These are phyloP conservation scores for Heliconius cydno DNA, from an alignment of 2,888 invertebrate genomes.

Conservation along the genomic window DNA sequence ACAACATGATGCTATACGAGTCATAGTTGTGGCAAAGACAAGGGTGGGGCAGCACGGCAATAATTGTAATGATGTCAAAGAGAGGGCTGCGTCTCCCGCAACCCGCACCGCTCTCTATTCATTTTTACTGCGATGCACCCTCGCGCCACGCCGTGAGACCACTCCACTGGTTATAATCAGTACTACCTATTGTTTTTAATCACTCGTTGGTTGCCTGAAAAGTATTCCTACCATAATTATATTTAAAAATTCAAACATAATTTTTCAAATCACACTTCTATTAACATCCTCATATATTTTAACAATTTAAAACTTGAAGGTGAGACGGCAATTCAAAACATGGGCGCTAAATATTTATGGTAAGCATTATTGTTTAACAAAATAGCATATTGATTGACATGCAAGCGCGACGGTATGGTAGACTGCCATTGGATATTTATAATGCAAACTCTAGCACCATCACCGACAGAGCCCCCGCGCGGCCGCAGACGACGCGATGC, in stretches of 20 bases:
- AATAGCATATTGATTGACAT: constrained; percentile 49
- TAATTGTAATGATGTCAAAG: constrained; percentile 75
- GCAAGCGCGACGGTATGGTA: constrained; percentile 48
- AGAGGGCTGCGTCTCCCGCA: constrained; percentile 56
- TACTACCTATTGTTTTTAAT: constrained; percentile 69
- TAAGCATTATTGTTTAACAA: constrained; percentile 45
- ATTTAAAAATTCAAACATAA: not conserved
- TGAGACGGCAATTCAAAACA: constrained; percentile 47
- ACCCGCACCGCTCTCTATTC: constrained; percentile 54
- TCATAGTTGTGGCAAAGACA: constrained; percentile 57
- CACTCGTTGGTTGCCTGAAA: constrained; percentile 51
- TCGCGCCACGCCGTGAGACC: constrained; percentile 60
- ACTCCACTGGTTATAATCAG: constrained; percentile 78
- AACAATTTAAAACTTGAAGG: constrained; percentile 46
- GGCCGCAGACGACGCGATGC: constrained; percentile 52
- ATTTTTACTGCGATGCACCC: constrained; percentile 73
- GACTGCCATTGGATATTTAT: constrained; percentile 54
- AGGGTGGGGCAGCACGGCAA: constrained; percentile 68
- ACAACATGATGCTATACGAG: constrained; percentile 44
- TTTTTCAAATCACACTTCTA: not conserved
- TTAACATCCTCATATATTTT: not conserved
- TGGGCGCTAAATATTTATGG: constrained; percentile 46
- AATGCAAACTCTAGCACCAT: constrained; percentile 57
- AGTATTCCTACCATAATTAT: constrained; percentile 39
- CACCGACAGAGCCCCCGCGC: constrained; percentile 33